Evolutionary conservation across 2,113 vertebrate genomes (phyloP).

Genomic region (Pionites leucogaster): DNA sequence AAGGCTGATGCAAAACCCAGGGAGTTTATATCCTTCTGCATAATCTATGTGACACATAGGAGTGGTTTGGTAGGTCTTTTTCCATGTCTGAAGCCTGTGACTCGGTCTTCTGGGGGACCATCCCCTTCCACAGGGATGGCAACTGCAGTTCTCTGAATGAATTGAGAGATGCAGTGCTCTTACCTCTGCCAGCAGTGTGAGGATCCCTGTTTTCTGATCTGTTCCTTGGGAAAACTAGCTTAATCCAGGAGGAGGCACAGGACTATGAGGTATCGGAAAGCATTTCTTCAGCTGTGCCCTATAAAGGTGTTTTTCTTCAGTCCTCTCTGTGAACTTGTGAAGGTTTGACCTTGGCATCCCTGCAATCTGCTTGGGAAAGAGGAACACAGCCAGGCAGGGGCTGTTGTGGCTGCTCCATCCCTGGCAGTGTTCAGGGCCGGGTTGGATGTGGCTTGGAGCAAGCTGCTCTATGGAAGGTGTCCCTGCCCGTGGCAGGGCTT

Average conservation of each 20-base stretch:
- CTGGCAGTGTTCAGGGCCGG: neutral
- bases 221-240: neutral
- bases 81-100: neutral
- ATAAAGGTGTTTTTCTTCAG: neutral
- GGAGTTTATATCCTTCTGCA: neutral
- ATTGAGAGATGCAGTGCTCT: neutral
- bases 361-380: neutral
- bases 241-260: rapidly evolving
- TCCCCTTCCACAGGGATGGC: neutral
- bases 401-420: neutral
- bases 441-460: neutral
- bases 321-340: neutral
- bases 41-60: neutral
- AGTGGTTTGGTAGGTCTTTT: too few relatives aligned
- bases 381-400: neutral
- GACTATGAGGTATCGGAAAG: neutral
- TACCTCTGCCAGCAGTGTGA: neutral
- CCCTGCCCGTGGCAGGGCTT: neutral
- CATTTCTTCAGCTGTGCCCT: neutral
- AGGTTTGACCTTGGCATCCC: neutral
- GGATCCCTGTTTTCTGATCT: neutral
- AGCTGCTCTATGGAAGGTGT: neutral
- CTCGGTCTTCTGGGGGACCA: neutral
- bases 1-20: neutral
- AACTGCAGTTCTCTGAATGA: neutral